Evolutionary conservation across 2,888 invertebrate species (phyloP).

Genomic region (Drosophila vallismaia): DNA sequence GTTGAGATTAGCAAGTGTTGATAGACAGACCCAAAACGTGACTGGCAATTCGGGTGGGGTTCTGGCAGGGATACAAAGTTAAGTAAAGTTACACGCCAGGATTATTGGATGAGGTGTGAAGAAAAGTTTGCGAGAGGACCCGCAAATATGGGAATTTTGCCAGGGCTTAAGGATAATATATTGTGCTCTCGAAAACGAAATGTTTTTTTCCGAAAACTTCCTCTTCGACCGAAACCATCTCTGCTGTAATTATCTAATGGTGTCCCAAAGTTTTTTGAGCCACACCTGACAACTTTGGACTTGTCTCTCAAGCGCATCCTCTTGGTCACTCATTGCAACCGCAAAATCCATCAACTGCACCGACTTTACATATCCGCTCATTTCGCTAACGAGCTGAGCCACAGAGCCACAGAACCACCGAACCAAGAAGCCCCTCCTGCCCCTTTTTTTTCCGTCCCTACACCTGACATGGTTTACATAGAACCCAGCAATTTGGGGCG

Average conservation of each 20-base stretch:
- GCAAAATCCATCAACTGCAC: constrained; percentile 39
- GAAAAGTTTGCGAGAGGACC: constrained; percentile 11
- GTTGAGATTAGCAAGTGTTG: constrained; percentile 53
- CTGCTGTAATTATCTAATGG: constrained; percentile 21
- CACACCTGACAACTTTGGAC: constrained; percentile 7
- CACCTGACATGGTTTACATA: constrained; percentile 63
- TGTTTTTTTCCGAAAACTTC: neutral
- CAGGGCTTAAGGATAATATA: neutral
- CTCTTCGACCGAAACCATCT: no score
- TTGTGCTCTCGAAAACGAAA: neutral
- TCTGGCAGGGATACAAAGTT: constrained; percentile 39
- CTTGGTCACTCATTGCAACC: constrained; percentile 36
- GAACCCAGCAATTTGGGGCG: constrained; percentile 59
- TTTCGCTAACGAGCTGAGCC: constrained; percentile 62
- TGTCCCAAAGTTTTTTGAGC: constrained; percentile 5
- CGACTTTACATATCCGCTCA: constrained; percentile 47
- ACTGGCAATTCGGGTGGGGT: constrained; percentile 36
- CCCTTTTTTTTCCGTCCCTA: constrained; percentile 13
- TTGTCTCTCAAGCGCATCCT: constrained; percentile 5
- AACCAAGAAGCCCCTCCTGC: constrained; percentile 10
- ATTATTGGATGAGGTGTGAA: constrained; percentile 7
- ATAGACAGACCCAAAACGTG: constrained; percentile 46
- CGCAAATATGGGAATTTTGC: neutral
- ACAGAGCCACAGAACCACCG: constrained; percentile 22
- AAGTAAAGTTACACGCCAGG: constrained; percentile 15